A percentile compares a stretch with the other conserved stretches of the same genome.
Evolutionary conservation across 2,113 vertebrate genomes (phyloP).

Genomic region (Grammomys surdaster): DNA sequence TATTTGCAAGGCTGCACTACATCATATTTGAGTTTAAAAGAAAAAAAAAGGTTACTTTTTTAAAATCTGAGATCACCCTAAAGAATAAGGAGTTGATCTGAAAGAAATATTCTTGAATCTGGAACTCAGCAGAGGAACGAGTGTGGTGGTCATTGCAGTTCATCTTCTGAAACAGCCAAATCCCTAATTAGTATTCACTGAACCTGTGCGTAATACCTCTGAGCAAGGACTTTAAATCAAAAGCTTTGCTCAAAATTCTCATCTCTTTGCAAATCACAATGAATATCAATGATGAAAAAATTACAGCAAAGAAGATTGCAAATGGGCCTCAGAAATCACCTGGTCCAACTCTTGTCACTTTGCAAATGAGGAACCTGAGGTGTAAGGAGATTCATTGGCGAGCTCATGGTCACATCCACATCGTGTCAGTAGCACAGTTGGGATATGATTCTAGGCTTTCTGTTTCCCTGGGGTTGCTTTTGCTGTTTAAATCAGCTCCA

Average conservation of each 20-base stretch:
- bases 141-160: slow-evolving; percentile 49
- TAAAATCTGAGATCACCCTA: neutral
- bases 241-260: slow-evolving; percentile 80
- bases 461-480: neutral
- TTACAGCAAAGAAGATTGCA: slow-evolving; percentile 55
- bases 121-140: slow-evolving; percentile 20
- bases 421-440: neutral
- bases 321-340: slow-evolving; percentile 73
- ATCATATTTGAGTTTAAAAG: neutral
- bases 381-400: slow-evolving; percentile 37
- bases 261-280: slow-evolving; percentile 80
- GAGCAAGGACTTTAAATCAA: slow-evolving; percentile 80
- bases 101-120: slow-evolving; percentile 30
- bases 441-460: neutral
- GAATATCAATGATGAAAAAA: slow-evolving; percentile 79
- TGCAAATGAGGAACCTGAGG: slow-evolving; percentile 16
- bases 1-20: neutral
- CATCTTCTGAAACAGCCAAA: slow-evolving; percentile 56
- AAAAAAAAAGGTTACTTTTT: neutral
- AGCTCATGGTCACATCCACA: neutral
- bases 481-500: neutral
- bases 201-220: slow-evolving; percentile 66
- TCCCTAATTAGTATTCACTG: slow-evolving; percentile 74
- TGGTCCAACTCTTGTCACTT: slow-evolving; percentile 39
- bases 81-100: slow-evolving; percentile 30